Conservation (phyloP, 2,888 invertebrate genomes). For the Stenodera caucasica region DNA sequence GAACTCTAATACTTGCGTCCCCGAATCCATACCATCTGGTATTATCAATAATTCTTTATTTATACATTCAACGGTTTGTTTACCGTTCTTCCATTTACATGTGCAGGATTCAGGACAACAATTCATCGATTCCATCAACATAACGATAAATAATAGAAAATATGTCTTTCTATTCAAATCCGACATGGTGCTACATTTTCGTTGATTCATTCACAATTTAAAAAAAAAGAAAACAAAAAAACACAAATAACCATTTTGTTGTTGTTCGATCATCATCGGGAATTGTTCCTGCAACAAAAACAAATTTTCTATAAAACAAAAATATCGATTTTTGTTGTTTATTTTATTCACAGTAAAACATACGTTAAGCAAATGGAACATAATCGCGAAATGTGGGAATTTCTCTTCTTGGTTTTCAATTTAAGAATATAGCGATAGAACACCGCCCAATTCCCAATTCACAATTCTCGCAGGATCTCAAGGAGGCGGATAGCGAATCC, state of each 20-base stretch:
- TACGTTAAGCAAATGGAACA: slow-evolving; percentile 30
- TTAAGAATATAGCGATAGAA: slow-evolving; percentile 25
- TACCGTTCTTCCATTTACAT: slow-evolving; percentile 93
- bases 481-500: slow-evolving; percentile 15
- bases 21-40: slow-evolving; percentile 77
- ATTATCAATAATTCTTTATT: slow-evolving; percentile 75
- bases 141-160: slow-evolving; percentile 18
- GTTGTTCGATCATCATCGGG: background rate
- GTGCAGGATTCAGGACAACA: slow-evolving; percentile 78
- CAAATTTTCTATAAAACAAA: slow-evolving; percentile 8
- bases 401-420: slow-evolving; percentile 28
- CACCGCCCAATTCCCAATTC: slow-evolving; percentile 30
- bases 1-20: slow-evolving; percentile 86
- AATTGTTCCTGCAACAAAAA: slow-evolving; percentile 20
- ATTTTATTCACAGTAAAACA: slow-evolving; percentile 16
- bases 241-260: slow-evolving; percentile 13
- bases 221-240: slow-evolving; percentile 10
- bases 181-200: slow-evolving; percentile 21
- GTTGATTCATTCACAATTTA: slow-evolving; percentile 13
- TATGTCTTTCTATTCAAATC: slow-evolving; percentile 11
- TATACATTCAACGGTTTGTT: slow-evolving; percentile 86
- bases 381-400: slow-evolving; percentile 25
- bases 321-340: too few species aligned
- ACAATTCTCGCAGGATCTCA: slow-evolving; percentile 17
- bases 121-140: slow-evolving; percentile 16